Evolutionary conservation across 1,140 invertebrate species (phyloP).

Genomic region (Leptopilina boulardi): DNA sequence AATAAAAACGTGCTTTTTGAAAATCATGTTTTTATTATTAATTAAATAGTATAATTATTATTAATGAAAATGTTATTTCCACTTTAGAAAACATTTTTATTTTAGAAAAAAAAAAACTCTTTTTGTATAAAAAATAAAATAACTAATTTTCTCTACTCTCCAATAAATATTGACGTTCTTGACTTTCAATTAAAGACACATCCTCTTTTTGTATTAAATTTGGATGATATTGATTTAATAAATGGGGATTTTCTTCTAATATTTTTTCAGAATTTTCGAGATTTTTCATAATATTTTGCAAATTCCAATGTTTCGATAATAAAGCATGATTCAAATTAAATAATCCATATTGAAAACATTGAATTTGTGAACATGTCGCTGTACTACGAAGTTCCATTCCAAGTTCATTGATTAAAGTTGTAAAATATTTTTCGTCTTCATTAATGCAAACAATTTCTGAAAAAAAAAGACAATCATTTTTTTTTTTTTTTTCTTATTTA

Average conservation of each 20-base stretch:
- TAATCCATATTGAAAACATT: constrained; percentile 88
- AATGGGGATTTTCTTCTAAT: constrained; percentile 74
- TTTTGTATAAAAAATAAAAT: too few relatives aligned
- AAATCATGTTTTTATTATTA: too few relatives aligned
- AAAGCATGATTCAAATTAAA: constrained; percentile 88
- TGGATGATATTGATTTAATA: constrained; percentile 73
- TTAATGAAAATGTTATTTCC: too few relatives aligned
- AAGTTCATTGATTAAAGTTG: constrained; percentile 85
- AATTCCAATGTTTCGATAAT: constrained; percentile 88
- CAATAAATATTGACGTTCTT: neutral
- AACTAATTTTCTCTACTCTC: neutral
- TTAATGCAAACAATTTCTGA: constrained; percentile 91
- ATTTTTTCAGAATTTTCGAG: constrained; percentile 78
- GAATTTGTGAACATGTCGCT: constrained; percentile 87
- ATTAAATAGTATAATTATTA: too few relatives aligned
- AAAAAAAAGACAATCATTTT: constrained; percentile 66
- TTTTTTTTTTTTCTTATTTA: constrained; percentile 36
- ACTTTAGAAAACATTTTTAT: too few relatives aligned
- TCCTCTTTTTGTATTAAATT: constrained; percentile 43
- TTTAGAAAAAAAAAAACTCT: too few relatives aligned
- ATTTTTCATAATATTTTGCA: constrained; percentile 85
- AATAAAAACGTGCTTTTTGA: too few relatives aligned
- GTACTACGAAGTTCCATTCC: constrained; percentile 85
- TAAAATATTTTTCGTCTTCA: constrained; percentile 86
- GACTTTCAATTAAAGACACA: neutral